Base-by-base conservation (phyloP, 2,113 vertebrate genomes). In the Lepisosteus osseus region DNA sequence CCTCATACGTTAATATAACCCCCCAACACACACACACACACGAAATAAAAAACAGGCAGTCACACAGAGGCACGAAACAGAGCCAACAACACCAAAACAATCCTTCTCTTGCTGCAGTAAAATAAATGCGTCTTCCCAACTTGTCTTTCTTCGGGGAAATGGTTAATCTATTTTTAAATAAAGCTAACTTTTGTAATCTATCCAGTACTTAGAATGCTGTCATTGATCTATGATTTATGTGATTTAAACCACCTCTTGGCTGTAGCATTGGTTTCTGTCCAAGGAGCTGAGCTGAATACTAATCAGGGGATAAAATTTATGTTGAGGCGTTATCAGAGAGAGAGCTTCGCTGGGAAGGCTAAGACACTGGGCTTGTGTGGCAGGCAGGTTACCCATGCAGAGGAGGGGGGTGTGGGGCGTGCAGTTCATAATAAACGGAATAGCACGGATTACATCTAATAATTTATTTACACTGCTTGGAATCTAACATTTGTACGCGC, bases 191-290 rank as follows among this genome's bases (percentile, higher is more conserved):
- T 94, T 92, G 87, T 91, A 94, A 94, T 93, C 86, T 92, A 90
- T 89, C 87, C 86, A 88, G 83, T 88, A 85, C 88, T 93, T 91
- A 82, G 72, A 92, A 86, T 92, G 91, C 88, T 93, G 92, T 90
- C 91, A 93, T 90, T 94, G 91, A 94, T 94, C 90, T 94, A 93
- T 93, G 92, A 94, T 92, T 94, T 93, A 92, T 93, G 88, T 90
- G 89, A 90, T 92, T 92, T 90, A 90, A 91, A 88, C 84, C 88
- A 92, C 89, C 88, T 93, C 91, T 91, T 91, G 88, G 87, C 88
- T 92, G 88, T 86, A 92, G 90, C 91, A 89, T 82, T 89, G 88
- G 82, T 93, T 92, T 92, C 89, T 92, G 85, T 90, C 87, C 92
- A 90, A 87, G 89, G 88, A 86, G 83, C 90, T 93, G 93, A 93